Base-by-base conservation (phyloP, 2,888 invertebrate species). In the Epicampocera succincta region DNA sequence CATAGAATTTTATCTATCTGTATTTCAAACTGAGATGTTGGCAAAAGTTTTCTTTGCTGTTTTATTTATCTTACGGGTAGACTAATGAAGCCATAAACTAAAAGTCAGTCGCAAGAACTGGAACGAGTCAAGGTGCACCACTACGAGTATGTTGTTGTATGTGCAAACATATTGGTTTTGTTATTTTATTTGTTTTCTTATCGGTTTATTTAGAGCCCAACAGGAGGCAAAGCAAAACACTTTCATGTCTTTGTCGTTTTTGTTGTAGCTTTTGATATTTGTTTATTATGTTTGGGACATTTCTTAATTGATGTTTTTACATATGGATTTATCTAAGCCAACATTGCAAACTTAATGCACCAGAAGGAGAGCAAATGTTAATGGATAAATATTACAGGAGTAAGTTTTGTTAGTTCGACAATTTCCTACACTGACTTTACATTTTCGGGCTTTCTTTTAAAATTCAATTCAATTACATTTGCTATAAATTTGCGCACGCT, bases 281-380 rank as follows among this genome's bases (percentile, higher is more conserved):
- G 78, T 78, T 66, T 82, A 75, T 74, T 75, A 61, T 78, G 74
- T 75, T 82, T 71, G 75, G 82, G 78, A 82, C 82, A 78, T 82
- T 75, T 78, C 82, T 82, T 78, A 82, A 82, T 82, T 82, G 82
- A 82, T 78, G 82, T 82, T 82, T 76, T 76, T 77, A 44, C 25
- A 65, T 61, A 78, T 74, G 65, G 77, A 82, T 82, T 82, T 82
- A 78, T 82, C 61, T 71, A 54, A 15, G 48, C 33, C 50, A 48
- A 50, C 21, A 58, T 44, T 0, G 40, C 15, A 12, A 65, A 19
- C 2, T 33, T 33, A 52, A 13, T 13, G 21, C 40, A 38, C 48
- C 21, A 54, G 38, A 46, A 48, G 21, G 50, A 75, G 42, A 75
- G 44, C 60, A 66, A 72, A 73, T 66, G 63, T 73, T 79, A 52